These are phyloP conservation scores for Andricus grossulariae DNA, from an alignment of 1,140 invertebrate species.

Conservation along the genomic window DNA sequence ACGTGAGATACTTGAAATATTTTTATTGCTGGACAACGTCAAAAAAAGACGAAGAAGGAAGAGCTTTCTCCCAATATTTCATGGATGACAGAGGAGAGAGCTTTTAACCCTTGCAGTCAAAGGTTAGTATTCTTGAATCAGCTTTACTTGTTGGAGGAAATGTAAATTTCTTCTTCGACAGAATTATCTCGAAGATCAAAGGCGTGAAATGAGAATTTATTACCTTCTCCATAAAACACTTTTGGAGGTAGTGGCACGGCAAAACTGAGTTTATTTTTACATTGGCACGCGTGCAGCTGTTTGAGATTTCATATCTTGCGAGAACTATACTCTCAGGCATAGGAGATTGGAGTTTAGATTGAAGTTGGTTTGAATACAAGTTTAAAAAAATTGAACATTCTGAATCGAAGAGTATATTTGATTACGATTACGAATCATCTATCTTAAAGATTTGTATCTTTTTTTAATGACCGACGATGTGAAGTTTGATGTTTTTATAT, in stretches of 20 bases:
- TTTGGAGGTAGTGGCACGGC: conserved; percentile 26
- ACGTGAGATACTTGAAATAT: conserved; percentile 26
- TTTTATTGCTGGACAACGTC: conserved; percentile 13
- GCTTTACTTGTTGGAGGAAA: not conserved
- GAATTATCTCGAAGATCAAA: not conserved
- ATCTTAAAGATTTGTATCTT: too few relatives aligned
- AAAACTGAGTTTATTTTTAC: conserved; percentile 45
- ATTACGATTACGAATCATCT: too few relatives aligned
- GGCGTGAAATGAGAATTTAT: conserved; percentile 8
- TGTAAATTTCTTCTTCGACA: too few relatives aligned
- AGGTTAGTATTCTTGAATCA: conserved; percentile 50
- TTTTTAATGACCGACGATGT: too few relatives aligned
- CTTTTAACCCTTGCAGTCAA: conserved; percentile 70
- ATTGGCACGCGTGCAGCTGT: conserved; percentile 37
- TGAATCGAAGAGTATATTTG: too few relatives aligned
- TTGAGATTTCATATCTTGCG: conserved; percentile 39
- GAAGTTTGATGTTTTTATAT: not conserved
- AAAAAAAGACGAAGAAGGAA: conserved; percentile 43
- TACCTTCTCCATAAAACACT: conserved; percentile 25
- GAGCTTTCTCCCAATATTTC: conserved; percentile 55
- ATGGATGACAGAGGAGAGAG: conserved; percentile 69
- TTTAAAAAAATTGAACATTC: too few relatives aligned
- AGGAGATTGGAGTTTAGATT: not conserved
- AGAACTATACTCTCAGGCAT: not conserved
- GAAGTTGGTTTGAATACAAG: not conserved